A percentile compares a stretch with the other conserved stretches of the same genome.
Evolutionary conservation across 2,113 vertebrate genomes (phyloP).

Genomic region (Morone saxatilis): DNA sequence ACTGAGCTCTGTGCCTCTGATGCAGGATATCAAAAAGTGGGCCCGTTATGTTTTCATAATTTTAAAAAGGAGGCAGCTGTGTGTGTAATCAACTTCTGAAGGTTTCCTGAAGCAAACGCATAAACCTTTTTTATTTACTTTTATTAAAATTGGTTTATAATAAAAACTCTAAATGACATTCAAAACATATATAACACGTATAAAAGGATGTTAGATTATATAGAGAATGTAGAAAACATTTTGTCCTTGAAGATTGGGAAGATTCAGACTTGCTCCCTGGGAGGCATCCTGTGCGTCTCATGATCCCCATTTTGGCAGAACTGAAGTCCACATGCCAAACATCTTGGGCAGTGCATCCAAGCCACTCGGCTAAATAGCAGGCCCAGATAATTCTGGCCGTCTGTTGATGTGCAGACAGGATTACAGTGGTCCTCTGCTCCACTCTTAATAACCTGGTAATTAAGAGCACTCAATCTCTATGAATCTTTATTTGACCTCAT

Average conservation of each 20-base stretch:
- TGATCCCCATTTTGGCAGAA: conserved; percentile 74
- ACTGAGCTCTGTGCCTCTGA: conserved; percentile 53
- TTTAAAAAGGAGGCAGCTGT: conserved; percentile 25
- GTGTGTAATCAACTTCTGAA: conserved; percentile 45
- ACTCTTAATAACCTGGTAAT: conserved; percentile 61
- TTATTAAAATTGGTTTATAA: conserved; percentile 30
- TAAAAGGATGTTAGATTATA: conserved; percentile 7
- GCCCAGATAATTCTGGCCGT: conserved; percentile 64
- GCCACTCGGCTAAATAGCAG: conserved; percentile 71
- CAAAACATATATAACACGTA: background rate
- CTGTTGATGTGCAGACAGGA: conserved; percentile 77
- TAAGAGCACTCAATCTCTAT: too few species aligned
- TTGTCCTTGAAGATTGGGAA: conserved; percentile 62
- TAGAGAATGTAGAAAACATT: background rate
- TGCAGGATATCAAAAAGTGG: conserved; percentile 61
- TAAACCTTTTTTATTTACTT: conserved; percentile 50
- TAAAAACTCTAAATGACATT: conserved; percentile 9
- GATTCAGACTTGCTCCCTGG: conserved; percentile 53
- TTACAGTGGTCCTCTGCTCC: conserved; percentile 55
- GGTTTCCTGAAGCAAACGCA: conserved; percentile 21
- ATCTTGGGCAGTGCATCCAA: conserved; percentile 79
- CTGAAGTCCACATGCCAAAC: conserved; percentile 71
- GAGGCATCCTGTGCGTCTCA: conserved; percentile 51
- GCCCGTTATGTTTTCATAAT: conserved; percentile 43
- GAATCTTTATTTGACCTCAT: too few species aligned